Percentiles rank a stretch among this genome's conserved stretches.
These are phyloP conservation scores for Drosophila teissieri DNA, from an alignment of 1,140 invertebrate genomes.

Conservation along the genomic window DNA sequence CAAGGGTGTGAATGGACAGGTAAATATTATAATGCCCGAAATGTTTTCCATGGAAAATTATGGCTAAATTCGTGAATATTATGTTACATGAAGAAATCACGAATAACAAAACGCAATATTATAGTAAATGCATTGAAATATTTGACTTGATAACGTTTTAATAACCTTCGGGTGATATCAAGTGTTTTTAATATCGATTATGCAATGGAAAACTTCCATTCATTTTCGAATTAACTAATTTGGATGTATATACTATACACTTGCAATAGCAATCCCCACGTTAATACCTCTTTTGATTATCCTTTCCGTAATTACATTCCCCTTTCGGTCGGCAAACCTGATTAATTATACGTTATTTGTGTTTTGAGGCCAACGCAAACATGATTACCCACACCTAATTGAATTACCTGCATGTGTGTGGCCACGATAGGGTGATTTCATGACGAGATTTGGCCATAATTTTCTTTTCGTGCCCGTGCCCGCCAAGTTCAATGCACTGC, in stretches of 20 bases:
- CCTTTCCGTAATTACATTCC: conserved; percentile 35
- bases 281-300: conserved; percentile 23
- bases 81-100: too few relatives aligned
- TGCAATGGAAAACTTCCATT: neutral
- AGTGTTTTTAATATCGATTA: neutral
- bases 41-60: too few relatives aligned
- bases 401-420: conserved; percentile 44
- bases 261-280: conserved; percentile 16
- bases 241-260: conserved; percentile 11
- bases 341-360: conserved; percentile 55
- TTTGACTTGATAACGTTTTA: too few relatives aligned
- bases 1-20: conserved; percentile 96
- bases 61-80: too few relatives aligned
- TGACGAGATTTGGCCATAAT: conserved; percentile 58
- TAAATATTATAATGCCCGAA: conserved; percentile 54
- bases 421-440: conserved; percentile 40
- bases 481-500: conserved; percentile 69
- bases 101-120: too few relatives aligned
- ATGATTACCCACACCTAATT: conserved; percentile 65
- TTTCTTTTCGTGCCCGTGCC: conserved; percentile 39
- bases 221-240: conserved; percentile 22
- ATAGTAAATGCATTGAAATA: too few relatives aligned
- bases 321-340: conserved; percentile 5
- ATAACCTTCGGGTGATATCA: neutral
- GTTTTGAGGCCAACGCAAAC: conserved; percentile 59